phyloP scores from a whole-genome alignment of 2,113 vertebrate species.

The Entomyzon cyanotis region DNA sequence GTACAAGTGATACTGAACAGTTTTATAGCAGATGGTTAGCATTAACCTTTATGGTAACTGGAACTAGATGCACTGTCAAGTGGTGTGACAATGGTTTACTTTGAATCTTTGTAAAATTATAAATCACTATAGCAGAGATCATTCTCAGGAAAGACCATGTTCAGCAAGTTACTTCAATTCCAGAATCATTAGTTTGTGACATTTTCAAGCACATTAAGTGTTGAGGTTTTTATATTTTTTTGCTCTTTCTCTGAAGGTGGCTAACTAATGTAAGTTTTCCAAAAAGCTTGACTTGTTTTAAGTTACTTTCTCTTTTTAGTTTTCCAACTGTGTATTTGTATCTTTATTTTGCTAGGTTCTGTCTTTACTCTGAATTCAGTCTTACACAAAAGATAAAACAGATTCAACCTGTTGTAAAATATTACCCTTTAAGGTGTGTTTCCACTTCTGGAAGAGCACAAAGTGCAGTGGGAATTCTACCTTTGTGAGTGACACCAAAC shows the following conservation, averaged over 20 bases:
- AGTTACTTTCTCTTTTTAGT: not conserved
- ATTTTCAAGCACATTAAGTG: not conserved
- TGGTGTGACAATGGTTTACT: not conserved
- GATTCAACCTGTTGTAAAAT: not conserved
- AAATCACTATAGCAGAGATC: not conserved
- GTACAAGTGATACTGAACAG: not conserved
- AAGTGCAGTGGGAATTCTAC: not conserved
- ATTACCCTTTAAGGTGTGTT: not conserved
- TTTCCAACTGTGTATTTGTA: not conserved
- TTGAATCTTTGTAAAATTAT: not conserved
- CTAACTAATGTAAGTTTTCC: not conserved
- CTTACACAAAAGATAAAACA: not conserved
- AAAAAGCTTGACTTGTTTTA: not conserved
- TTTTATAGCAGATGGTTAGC: not conserved
- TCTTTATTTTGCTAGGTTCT: not conserved
- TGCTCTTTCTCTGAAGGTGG: not conserved
- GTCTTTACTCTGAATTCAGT: not conserved
- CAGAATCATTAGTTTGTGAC: not conserved
- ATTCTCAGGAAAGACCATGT: not conserved
- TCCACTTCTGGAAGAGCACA: not conserved
- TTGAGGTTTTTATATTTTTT: not conserved
- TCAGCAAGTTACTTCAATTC: not conserved
- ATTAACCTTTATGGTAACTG: not conserved
- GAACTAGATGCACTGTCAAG: not conserved
- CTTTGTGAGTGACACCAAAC: not conserved